Conservation (phyloP, 2,888 invertebrate genomes). For the Drosophila imparisetae region DNA sequence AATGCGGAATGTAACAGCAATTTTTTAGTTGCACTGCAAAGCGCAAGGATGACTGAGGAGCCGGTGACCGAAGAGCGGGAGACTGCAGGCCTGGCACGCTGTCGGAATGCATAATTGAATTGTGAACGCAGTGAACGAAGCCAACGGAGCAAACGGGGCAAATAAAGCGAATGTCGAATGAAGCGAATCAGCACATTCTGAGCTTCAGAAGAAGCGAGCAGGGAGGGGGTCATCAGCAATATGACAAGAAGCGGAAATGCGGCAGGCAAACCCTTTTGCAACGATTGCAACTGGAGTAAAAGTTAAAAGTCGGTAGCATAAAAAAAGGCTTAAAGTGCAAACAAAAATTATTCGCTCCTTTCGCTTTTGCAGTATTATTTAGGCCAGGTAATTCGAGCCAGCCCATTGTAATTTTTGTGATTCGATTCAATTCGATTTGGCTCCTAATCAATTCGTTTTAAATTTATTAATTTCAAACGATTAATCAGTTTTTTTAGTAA, state of each 20-base stretch:
- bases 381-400: background rate
- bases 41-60: slow-evolving; percentile 1
- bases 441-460: background rate
- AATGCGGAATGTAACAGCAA: slow-evolving; percentile 73
- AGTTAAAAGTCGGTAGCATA: slow-evolving; percentile 6
- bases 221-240: slow-evolving; percentile 11
- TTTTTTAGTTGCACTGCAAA: slow-evolving; percentile 48
- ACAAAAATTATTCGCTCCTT: background rate
- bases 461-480: background rate
- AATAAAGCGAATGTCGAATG: slow-evolving; percentile 42
- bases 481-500: background rate
- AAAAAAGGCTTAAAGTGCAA: background rate
- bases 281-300: slow-evolving; percentile 19
- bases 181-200: slow-evolving; percentile 35
- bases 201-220: background rate
- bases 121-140: slow-evolving; percentile 47
- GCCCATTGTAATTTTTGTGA: slow-evolving; percentile 5
- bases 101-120: slow-evolving; percentile 75
- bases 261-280: background rate
- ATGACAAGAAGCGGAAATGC: slow-evolving; percentile 20
- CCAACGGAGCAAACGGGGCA: slow-evolving; percentile 8
- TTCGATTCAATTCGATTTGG: background rate
- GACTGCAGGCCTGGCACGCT: slow-evolving; percentile 54
- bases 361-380: slow-evolving; percentile 1
- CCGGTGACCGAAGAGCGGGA: background rate